Percentiles rank a stretch among this genome's conserved stretches.
phyloP scores from a whole-genome alignment of 2,113 vertebrate genomes.

The Himantopus leucocephalus region DNA sequence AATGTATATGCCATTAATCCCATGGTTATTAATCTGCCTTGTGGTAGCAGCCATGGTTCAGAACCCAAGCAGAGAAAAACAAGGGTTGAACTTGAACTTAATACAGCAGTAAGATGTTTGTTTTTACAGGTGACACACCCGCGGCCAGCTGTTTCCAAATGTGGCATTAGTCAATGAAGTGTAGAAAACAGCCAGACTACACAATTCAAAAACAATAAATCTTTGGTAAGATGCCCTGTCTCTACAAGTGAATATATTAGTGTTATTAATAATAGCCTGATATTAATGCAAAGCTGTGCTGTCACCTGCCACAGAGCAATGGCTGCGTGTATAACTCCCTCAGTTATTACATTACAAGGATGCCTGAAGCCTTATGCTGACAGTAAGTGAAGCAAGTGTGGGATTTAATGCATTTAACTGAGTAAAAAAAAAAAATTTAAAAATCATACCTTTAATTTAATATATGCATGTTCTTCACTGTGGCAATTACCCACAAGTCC shows the following conservation, averaged over 20 bases:
- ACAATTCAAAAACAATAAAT: neutral
- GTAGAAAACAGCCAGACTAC: neutral
- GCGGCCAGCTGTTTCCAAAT: neutral
- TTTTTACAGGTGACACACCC: neutral
- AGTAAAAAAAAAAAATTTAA: neutral
- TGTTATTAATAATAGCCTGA: neutral
- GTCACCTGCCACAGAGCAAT: neutral
- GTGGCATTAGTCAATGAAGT: neutral
- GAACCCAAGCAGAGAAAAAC: neutral
- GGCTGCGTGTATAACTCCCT: neutral
- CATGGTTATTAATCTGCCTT: neutral
- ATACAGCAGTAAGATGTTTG: neutral
- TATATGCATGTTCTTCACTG: conserved; percentile 59
- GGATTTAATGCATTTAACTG: conserved; percentile 63
- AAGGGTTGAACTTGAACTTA: neutral
- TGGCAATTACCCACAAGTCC: conserved; percentile 54
- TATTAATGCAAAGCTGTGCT: conserved; percentile 3
- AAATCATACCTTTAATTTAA: conserved; percentile 70
- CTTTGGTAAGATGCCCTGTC: neutral
- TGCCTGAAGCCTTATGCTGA: conserved; percentile 60
- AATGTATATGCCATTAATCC: neutral
- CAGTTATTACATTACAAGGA: conserved; percentile 55
- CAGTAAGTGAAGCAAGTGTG: conserved; percentile 40
- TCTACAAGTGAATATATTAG: neutral
- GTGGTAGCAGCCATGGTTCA: neutral